Base-by-base conservation (phyloP, 2,113 vertebrate genomes). In the Eublepharis macularius region DNA sequence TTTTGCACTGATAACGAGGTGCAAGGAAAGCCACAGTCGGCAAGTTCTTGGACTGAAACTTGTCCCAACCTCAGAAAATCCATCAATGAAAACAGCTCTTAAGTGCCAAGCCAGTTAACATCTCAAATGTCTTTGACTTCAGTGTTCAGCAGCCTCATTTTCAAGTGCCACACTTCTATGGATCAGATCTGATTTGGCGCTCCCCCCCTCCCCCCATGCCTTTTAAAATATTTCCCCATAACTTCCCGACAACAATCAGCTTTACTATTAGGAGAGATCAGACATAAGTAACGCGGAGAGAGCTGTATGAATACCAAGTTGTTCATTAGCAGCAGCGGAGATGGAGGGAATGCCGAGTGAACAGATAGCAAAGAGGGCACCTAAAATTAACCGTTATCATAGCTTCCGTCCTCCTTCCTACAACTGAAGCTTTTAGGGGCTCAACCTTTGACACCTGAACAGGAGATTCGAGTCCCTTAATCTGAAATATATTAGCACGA, bases 211-310 rank as follows among this genome's bases (percentile, higher is more conserved):
- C 8, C 17, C 14, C 16, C 16, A 2, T 19, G 12, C 36, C 21
- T 41, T 63, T 74, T 92, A 90, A n/a, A 60, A 90, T 94, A 93
- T 93, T 94, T 94, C 88, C 92, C 90, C 92, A 83, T 92, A 93
- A 94, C 88, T 93, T 95, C 86, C 86, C 85, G 68, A 87, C 73
- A 91, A 92, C 90, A 92, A 94, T 94, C 92, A 94, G 86, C 81
- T 93, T 93, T 93, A 92, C 93, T 90, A 92, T 94, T 93, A 94
- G 91, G 89, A 81, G 90, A 94, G 94, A 93, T 93, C 92, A 94
- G 94, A 91, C 90, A 82, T 90, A 93, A 92, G 94, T 94, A 93
- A 93, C 87, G 86, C 85, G 73, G 91, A 91, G 93, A 66, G 88
- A 89, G 92, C 85, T 51, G 5, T 88, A 79, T 93, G 94, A 94